phyloP scores from a whole-genome alignment of 2,888 invertebrate species.

The Sinelater perroti region DNA sequence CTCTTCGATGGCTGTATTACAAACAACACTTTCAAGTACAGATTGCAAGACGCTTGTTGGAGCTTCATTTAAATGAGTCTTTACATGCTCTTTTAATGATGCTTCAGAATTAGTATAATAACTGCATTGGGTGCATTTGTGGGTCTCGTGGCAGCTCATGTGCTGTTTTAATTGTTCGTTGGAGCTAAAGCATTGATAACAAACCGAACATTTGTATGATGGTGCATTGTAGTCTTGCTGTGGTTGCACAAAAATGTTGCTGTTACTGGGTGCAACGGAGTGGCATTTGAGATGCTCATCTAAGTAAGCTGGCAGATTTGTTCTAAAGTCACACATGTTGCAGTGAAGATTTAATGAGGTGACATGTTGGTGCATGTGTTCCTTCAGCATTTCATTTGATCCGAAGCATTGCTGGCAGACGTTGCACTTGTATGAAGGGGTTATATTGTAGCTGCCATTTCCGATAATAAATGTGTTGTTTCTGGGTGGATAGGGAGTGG shows the following conservation, averaged over 20 bases:
- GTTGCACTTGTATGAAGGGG: not conserved
- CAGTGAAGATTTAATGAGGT: constrained; percentile 6
- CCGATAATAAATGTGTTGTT: no score
- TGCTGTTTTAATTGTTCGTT: constrained; percentile 11
- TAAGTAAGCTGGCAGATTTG: not conserved
- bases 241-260: no score
- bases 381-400: not conserved
- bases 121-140: constrained; percentile 12
- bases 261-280: no score
- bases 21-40: no score
- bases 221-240: no score
- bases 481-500: no score
- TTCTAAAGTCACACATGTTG: constrained; percentile 14
- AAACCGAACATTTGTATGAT: constrained; percentile 2
- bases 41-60: no score
- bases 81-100: constrained; percentile 16
- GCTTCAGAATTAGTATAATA: constrained; percentile 9
- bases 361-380: constrained; percentile 15
- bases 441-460: no score
- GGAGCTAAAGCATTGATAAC: constrained; percentile 5
- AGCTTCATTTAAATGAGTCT: constrained; percentile 5
- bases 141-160: constrained; percentile 1
- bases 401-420: constrained; percentile 2
- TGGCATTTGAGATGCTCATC: constrained; percentile 13
- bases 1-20: no score